Evolutionary conservation across 2,797 vertebrate genomes (phyloP).

Genomic region (Thamnophis elegans): DNA sequence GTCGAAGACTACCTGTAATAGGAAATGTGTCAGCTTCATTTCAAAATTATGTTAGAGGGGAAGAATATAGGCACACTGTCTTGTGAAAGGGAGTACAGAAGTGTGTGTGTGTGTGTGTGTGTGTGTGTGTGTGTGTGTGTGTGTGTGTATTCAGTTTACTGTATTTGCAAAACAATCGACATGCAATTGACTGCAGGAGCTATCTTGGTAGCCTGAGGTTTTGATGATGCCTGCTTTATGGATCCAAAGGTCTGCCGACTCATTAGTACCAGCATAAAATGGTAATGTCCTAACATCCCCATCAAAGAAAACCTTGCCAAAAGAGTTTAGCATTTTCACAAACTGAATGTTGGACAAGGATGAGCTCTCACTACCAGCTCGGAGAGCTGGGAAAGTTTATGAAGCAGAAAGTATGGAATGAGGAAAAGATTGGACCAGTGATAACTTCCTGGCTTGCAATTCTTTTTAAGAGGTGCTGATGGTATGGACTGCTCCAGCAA

Average conservation of each 20-base stretch:
- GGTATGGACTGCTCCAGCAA: conserved; percentile 70
- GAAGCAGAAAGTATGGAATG: conserved; percentile 76
- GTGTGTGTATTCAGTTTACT: conserved; percentile 14
- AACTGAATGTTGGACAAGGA: conserved; percentile 64
- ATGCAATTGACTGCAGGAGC: conserved; percentile 55
- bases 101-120: not conserved
- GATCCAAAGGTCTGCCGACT: conserved; percentile 67
- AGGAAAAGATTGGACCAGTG: conserved; percentile 69
- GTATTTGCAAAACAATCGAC: conserved; percentile 52
- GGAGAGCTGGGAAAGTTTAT: conserved; percentile 73
- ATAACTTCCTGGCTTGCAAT: conserved; percentile 73
- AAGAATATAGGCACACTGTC: conserved; percentile 46
- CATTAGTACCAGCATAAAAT: conserved; percentile 65
- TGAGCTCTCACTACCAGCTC: conserved; percentile 71
- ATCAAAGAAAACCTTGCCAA: conserved; percentile 68
- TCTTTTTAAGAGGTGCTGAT: conserved; percentile 75
- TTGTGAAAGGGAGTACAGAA: conserved; percentile 25
- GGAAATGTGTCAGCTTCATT: not conserved
- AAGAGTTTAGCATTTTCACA: conserved; percentile 74
- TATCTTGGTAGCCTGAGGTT: conserved; percentile 50
- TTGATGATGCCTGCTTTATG: conserved; percentile 55
- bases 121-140: too few species aligned
- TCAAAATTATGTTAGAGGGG: conserved; percentile 44
- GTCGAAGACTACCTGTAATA: not conserved
- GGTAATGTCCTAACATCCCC: conserved; percentile 66